Base-by-base conservation (phyloP, 92 coral and sea anemone genomes). In the Anthopleura xanthogrammica region DNA sequence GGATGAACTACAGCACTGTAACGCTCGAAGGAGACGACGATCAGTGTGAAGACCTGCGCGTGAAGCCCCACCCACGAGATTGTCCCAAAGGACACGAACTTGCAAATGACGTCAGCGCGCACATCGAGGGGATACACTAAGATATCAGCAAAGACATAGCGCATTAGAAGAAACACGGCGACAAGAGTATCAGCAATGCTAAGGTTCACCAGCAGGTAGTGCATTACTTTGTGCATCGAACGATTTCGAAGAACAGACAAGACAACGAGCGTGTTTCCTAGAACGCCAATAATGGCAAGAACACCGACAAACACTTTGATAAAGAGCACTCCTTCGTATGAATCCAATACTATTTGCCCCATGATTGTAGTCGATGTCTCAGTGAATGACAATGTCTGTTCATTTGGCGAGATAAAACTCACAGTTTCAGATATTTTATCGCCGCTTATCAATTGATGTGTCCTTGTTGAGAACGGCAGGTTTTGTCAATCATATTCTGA, bases 21-120 rank as follows among this genome's bases (percentile, higher is more conserved):
- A 5, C 92, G 89, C 79, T 89, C 92, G 60, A 89, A 77, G 5
- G 92, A 82, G 60, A 89, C 83, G 12, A 82, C 87, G 54, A 89
- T 85, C 12, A 89, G 87, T 9, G 90, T 82, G 78, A 89, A 89
- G 41, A 89, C 85, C 36, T 85, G 84, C 50, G 85, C 89, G 55
- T 86, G 85, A 11, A 88, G 83, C 10, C 90, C 92, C 41, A 86
- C 76, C 90, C 90, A 86, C 2, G 89, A 85, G 19, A 86, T 12
- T 58, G 88, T 86, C 24, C 75, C 85, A 36, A 71, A 85, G 1
- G 87, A 78, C 68, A 89, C 76, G 62, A 89, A 65, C 89, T 86
- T 83, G 22, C 90, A 89, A n/a, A 89, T 76, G 40, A 86, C 36
- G 36, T 82, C 85, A 16, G 87, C 83, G 43, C 60, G 46, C 73